A percentile compares a stretch with the other conserved stretches of the same genome.
Evolutionary conservation across 2,113 vertebrate genomes (phyloP).

Genomic region (Odontesthes bonariensis): DNA sequence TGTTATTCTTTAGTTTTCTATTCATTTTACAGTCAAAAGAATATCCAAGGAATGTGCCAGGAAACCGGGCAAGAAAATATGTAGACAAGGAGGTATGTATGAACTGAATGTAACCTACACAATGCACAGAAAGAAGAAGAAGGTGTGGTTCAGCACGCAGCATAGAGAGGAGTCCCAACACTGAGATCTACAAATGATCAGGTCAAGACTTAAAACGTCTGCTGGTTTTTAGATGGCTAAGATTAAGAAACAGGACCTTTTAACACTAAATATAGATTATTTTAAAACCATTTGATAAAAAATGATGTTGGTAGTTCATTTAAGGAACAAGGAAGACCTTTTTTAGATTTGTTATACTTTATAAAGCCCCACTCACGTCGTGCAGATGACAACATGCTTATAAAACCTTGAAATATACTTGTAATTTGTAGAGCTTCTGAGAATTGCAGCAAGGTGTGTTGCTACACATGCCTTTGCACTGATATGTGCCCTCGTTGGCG

Average conservation of each 20-base stretch:
- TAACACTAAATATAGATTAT: constrained; percentile 27
- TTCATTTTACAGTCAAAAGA: constrained; percentile 99
- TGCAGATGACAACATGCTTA: constrained; percentile 10
- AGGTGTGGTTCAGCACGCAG: constrained; percentile 9
- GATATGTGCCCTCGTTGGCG: constrained; percentile 30
- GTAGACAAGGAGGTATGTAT: constrained; percentile 99
- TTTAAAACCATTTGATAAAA: constrained; percentile 24
- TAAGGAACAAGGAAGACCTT: too few species aligned
- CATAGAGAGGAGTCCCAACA: constrained; percentile 1
- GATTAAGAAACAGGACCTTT: constrained; percentile 11
- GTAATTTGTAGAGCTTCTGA: constrained; percentile 53
- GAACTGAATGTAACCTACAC: constrained; percentile 68
- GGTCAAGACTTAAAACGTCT: constrained; percentile 32
- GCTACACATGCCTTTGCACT: background rate
- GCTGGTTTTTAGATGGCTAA: constrained; percentile 25
- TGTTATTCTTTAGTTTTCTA: constrained; percentile 99
- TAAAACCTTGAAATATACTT: constrained; percentile 29
- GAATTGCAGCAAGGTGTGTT: constrained; percentile 1
- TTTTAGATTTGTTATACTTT: constrained; percentile 5
- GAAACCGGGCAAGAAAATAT: constrained; percentile 99
- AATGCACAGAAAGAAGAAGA: constrained; percentile 31
- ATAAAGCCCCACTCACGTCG: background rate
- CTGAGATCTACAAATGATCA: constrained; percentile 62
- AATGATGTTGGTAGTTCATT: too few species aligned
- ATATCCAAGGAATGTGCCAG: constrained; percentile 99